These are phyloP conservation scores for Tribolium castaneum DNA, from an alignment of 1,140 invertebrate genomes.

Conservation along the genomic window DNA sequence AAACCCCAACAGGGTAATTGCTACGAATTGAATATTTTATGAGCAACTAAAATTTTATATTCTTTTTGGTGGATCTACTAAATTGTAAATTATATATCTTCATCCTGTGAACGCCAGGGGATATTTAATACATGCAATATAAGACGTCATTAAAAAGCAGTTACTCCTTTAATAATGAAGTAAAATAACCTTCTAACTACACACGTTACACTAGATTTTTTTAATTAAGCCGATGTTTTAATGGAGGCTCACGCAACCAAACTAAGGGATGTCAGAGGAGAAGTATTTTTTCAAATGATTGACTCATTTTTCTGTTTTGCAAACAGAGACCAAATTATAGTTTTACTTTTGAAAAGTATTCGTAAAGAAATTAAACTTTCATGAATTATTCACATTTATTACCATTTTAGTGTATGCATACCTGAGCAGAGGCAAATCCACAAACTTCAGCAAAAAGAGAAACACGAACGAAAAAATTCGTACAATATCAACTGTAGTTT, in stretches of 20 bases:
- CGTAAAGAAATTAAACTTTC: slow-evolving; percentile 2
- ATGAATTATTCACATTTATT: slow-evolving; percentile 23
- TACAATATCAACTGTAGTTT: slow-evolving; percentile 16
- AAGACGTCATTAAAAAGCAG: slow-evolving; percentile 29
- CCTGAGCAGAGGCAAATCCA: slow-evolving; percentile 1
- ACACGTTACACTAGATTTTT: neutral
- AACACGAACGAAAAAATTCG: slow-evolving; percentile 13
- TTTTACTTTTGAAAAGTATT: neutral
- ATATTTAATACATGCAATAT: slow-evolving; percentile 11
- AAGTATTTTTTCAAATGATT: neutral
- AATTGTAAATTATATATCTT: slow-evolving; percentile 21
- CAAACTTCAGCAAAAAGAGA: slow-evolving; percentile 18
- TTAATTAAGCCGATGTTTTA: slow-evolving; percentile 12
- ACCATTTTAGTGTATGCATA: slow-evolving; percentile 16
- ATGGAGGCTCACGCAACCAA: slow-evolving; percentile 1
- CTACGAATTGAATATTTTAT: neutral
- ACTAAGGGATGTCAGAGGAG: slow-evolving; percentile 4
- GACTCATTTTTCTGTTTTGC: too few relatives aligned
- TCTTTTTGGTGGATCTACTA: neutral
- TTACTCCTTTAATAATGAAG: slow-evolving; percentile 24
- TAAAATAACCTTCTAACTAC: slow-evolving; percentile 19
- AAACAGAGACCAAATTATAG: too few relatives aligned
- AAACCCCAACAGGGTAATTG: neutral
- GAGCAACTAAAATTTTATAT: slow-evolving; percentile 21
- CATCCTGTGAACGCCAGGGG: slow-evolving; percentile 11